Evolutionary conservation across 1,140 invertebrate genomes (phyloP).

Genomic region (Drosophila mojavensis): DNA sequence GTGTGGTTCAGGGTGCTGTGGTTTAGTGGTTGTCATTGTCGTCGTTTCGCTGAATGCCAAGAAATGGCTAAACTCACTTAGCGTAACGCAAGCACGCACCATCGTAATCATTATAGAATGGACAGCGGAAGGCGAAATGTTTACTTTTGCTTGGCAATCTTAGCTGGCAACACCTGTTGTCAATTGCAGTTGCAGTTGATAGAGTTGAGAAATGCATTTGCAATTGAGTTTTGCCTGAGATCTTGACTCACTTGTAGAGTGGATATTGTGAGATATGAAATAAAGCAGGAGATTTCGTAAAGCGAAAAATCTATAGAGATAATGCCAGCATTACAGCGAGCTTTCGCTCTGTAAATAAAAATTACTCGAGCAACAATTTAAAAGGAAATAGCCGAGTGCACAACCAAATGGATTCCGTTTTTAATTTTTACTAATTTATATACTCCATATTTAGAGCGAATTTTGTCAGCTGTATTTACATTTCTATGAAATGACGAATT

Average conservation of each 20-base stretch:
- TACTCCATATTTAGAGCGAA: no score
- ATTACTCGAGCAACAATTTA: no score
- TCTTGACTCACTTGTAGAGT: conserved; percentile 4
- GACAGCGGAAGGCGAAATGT: conserved; percentile 10
- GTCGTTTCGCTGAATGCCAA: conserved; percentile 25
- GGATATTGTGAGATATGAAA: no score
- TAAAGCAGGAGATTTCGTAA: no score
- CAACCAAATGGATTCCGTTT: no score
- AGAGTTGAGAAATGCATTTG: conserved; percentile 29
- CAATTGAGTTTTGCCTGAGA: conserved; percentile 11
- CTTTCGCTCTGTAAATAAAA: no score
- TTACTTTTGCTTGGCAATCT: conserved; percentile 21
- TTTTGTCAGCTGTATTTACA: conserved; percentile 4
- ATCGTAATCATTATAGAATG: conserved; percentile 45
- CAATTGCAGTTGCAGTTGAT: conserved; percentile 20
- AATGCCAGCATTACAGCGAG: no score
- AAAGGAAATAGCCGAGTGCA: background rate
- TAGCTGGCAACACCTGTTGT: conserved; percentile 36
- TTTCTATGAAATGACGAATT: conserved; percentile 4
- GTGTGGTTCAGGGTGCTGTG: conserved; percentile 2
- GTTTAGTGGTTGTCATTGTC: conserved; percentile 16
- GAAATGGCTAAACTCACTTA: conserved; percentile 56
- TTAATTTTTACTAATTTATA: no score
- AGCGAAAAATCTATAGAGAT: no score
- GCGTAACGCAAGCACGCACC: conserved; percentile 43